Percentiles rank a stretch among this genome's conserved stretches.
phyloP scores from a whole-genome alignment of 2,797 vertebrate species.

The Typhlichthys subterraneus region DNA sequence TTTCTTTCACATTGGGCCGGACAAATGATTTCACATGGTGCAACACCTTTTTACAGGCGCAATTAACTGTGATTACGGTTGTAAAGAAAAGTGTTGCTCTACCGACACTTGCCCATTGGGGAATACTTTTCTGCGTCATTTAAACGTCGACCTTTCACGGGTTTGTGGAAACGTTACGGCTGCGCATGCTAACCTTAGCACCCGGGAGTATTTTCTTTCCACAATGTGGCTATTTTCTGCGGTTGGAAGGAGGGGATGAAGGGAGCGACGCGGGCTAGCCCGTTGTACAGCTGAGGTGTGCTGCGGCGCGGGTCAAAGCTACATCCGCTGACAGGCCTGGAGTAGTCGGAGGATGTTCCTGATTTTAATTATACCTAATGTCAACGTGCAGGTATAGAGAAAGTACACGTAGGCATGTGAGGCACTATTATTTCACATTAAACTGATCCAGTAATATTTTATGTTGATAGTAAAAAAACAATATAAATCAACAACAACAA shows the following conservation, averaged over 20 bases:
- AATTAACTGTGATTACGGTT: constrained; percentile 77
- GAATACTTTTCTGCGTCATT: constrained; percentile 76
- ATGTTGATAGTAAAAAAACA: not conserved
- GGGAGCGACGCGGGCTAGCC: constrained; percentile 40
- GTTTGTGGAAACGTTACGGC: constrained; percentile 61
- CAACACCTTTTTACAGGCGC: constrained; percentile 68
- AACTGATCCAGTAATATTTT: no score
- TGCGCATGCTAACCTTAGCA: constrained; percentile 43
- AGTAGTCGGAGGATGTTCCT: not conserved
- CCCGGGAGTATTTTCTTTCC: constrained; percentile 57
- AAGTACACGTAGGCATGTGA: no score
- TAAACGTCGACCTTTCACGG: constrained; percentile 72
- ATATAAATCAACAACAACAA: not conserved
- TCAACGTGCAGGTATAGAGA: not conserved
- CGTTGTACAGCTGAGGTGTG: constrained; percentile 57
- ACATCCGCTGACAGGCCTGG: constrained; percentile 24
- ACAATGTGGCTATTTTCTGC: constrained; percentile 55
- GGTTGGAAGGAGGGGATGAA: constrained; percentile 49
- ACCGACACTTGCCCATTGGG: constrained; percentile 59
- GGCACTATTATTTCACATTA: no score
- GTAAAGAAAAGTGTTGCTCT: constrained; percentile 68
- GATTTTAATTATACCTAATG: constrained; percentile 26
- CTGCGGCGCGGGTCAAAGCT: constrained; percentile 36
- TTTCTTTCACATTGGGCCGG: constrained; percentile 47
- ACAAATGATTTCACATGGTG: constrained; percentile 67